These are phyloP conservation scores for Leiothrix lutea DNA, from an alignment of 2,113 vertebrate genomes.

Conservation along the genomic window DNA sequence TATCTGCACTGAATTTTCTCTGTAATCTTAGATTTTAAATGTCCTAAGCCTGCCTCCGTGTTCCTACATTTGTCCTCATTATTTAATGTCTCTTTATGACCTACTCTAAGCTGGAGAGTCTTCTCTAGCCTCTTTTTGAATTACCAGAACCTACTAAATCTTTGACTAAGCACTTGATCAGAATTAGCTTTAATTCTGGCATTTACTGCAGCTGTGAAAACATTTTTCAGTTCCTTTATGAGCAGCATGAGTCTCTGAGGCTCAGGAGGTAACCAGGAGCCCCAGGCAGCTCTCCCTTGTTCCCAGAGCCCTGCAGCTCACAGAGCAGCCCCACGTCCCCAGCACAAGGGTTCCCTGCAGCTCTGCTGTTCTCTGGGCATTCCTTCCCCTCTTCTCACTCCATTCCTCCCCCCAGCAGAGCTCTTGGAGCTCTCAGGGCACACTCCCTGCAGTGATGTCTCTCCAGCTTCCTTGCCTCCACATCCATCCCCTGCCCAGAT, in stretches of 20 bases:
- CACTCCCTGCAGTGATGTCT: not conserved
- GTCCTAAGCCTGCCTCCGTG: conserved; percentile 16
- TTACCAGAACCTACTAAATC: conserved; percentile 37
- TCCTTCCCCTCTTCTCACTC: too few species aligned
- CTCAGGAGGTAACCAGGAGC: not conserved
- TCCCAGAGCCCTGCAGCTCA: not conserved
- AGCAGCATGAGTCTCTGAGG: not conserved
- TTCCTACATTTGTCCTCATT: conserved; percentile 38
- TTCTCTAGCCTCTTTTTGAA: conserved; percentile 1
- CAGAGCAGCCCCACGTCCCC: fast-evolving
- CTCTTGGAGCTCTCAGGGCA: not conserved
- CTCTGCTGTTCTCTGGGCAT: not conserved
- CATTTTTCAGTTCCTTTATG: conserved; percentile 3
- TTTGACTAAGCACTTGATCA: not conserved
- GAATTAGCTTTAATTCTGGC: conserved; percentile 5
- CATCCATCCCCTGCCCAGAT: not conserved
- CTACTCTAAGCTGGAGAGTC: conserved; percentile 20
- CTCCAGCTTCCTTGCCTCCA: not conserved
- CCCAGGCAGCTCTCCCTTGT: not conserved
- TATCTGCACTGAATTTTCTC: conserved; percentile 56
- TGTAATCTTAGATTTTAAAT: conserved; percentile 54
- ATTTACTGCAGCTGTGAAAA: conserved; percentile 5
- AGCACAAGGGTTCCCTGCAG: not conserved
- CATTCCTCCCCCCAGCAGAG: not conserved
- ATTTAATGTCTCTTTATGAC: conserved; percentile 58